Conservation (phyloP, 2,113 vertebrate genomes). For the Gallinago media region DNA sequence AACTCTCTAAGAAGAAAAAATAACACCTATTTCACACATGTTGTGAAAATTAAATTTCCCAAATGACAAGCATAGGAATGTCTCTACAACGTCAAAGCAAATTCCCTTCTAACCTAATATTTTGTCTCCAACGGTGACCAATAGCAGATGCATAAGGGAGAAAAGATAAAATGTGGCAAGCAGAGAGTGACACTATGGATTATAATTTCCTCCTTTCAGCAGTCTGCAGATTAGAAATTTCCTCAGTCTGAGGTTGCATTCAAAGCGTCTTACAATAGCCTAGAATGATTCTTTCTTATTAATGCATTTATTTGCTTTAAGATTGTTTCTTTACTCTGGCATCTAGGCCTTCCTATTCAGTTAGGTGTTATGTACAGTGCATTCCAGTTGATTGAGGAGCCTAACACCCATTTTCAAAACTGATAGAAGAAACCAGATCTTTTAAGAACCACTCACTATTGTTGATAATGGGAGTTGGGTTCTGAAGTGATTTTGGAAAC, state of each 20-base stretch:
- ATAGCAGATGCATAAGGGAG: background rate
- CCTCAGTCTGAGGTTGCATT: background rate
- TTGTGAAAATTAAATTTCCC: slow-evolving; percentile 36
- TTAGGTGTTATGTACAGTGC: background rate
- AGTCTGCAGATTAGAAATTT: background rate
- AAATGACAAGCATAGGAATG: background rate
- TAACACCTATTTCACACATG: background rate
- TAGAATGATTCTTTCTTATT: background rate
- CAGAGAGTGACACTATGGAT: background rate
- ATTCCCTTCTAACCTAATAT: background rate
- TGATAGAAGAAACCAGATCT: background rate
- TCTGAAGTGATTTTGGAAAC: background rate
- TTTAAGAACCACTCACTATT: background rate
- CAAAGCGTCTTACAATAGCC: background rate
- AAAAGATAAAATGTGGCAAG: background rate
- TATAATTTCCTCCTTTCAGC: background rate
- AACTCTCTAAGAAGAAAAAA: slow-evolving; percentile 37
- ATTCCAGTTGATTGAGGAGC: background rate
- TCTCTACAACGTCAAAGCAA: background rate
- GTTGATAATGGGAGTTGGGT: background rate
- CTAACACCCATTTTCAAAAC: background rate
- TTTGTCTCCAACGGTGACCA: background rate
- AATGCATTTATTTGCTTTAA: background rate
- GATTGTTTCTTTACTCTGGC: background rate
- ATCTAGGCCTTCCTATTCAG: background rate